These are phyloP conservation scores for Natrix natrix DNA, from an alignment of 2,797 vertebrate species.

Conservation along the genomic window DNA sequence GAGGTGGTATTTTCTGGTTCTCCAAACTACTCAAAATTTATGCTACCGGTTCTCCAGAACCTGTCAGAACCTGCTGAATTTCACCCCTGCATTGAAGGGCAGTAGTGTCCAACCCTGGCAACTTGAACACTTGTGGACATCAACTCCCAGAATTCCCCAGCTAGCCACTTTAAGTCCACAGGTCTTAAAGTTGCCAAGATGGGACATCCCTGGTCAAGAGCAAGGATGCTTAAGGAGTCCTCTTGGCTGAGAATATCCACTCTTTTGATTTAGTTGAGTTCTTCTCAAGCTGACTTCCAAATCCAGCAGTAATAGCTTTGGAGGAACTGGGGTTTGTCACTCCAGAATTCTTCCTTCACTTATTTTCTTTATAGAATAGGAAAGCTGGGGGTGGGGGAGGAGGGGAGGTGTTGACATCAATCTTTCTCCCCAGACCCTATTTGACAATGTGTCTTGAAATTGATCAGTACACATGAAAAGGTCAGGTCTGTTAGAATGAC, in stretches of 20 bases:
- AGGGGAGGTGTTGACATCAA: neutral
- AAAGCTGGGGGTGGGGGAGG: too few species aligned
- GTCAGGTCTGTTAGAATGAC: constrained; percentile 41
- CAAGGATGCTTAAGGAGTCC: neutral
- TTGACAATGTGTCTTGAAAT: constrained; percentile 25
- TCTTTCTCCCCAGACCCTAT: constrained; percentile 3
- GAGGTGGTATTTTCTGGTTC: too few species aligned
- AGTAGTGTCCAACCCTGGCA: too few species aligned
- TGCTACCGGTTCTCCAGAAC: too few species aligned
- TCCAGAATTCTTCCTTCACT: neutral
- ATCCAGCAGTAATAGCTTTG: neutral
- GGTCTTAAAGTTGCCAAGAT: too few species aligned
- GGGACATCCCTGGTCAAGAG: neutral
- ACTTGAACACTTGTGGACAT: too few species aligned
- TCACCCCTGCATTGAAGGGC: neutral
- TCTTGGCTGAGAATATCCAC: neutral
- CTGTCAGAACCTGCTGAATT: too few species aligned
- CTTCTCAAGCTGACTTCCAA: neutral
- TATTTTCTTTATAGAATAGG: neutral
- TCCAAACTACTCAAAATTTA: too few species aligned
- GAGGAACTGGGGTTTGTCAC: neutral
- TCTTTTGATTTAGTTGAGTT: neutral
- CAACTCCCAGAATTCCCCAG: neutral
- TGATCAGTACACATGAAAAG: constrained; percentile 6
- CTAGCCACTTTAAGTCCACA: neutral